These are phyloP conservation scores for Chorisops tibialis DNA, from an alignment of 2,888 invertebrate genomes.

Conservation along the genomic window DNA sequence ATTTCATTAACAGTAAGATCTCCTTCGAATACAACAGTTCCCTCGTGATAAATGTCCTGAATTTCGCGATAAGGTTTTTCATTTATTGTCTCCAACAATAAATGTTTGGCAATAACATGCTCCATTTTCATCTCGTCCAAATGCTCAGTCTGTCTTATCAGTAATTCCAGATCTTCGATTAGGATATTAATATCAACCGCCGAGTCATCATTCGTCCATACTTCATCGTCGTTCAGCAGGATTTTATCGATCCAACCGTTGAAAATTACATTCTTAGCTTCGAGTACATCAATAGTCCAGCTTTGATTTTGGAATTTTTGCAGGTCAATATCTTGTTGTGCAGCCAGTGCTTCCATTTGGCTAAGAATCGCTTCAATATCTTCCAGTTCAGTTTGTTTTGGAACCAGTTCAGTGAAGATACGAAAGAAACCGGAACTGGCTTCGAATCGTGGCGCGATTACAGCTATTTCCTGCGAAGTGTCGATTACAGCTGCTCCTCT, in stretches of 20 bases:
- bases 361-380: constrained; percentile 44
- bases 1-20: constrained; percentile 35
- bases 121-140: constrained; percentile 40
- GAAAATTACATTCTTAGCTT: constrained; percentile 39
- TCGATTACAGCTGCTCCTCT: constrained; percentile 43
- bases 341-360: constrained; percentile 42
- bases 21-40: constrained; percentile 41
- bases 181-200: constrained; percentile 39
- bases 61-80: constrained; percentile 37
- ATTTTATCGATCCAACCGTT: constrained; percentile 40
- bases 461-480: constrained; percentile 38
- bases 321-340: constrained; percentile 41
- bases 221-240: constrained; percentile 40
- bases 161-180: constrained; percentile 33
- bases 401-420: constrained; percentile 43
- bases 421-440: constrained; percentile 46
- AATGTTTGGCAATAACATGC: constrained; percentile 40
- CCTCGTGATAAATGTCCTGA: constrained; percentile 40
- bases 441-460: constrained; percentile 46
- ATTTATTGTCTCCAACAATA: constrained; percentile 45
- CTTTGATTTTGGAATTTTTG: neutral
- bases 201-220: constrained; percentile 43
- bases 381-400: constrained; percentile 43
- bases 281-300: constrained; percentile 33
- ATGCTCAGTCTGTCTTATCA: constrained; percentile 16